Percentiles rank a stretch among this genome's conserved stretches.
phyloP scores from a whole-genome alignment of 2,888 invertebrate genomes.

The Carpatolechia fugitivella region DNA sequence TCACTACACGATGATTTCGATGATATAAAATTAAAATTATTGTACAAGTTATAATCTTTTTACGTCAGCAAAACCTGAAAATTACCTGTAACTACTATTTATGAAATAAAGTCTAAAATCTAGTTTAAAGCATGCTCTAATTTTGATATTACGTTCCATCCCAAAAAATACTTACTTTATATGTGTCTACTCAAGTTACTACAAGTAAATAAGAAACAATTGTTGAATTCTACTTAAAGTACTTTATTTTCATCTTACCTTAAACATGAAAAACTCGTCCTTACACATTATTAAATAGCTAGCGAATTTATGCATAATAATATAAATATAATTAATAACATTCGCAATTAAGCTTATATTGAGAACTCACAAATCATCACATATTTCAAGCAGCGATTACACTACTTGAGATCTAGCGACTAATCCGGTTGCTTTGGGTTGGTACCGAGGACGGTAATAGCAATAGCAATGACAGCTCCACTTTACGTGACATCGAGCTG shows the following conservation, averaged over 20 bases:
- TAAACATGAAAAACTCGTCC: conserved; percentile 14
- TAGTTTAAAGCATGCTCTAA: neutral
- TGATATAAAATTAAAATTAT: no score
- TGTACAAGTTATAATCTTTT: no score
- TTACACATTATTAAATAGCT: conserved; percentile 20
- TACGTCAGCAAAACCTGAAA: no score
- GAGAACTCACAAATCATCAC: neutral
- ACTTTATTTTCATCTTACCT: conserved; percentile 11
- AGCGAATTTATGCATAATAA: neutral
- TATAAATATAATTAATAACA: neutral
- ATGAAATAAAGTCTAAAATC: conserved; percentile 2
- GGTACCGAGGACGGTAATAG: no score
- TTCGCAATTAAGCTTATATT: neutral
- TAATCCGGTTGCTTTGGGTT: no score
- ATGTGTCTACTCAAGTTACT: neutral
- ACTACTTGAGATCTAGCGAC: no score
- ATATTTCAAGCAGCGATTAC: no score
- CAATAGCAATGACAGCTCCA: no score
- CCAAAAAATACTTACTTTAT: no score
- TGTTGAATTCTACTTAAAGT: neutral
- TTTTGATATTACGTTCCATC: neutral
- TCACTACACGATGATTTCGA: no score
- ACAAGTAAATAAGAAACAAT: neutral
- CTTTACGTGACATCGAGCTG: no score
- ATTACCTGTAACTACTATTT: neutral